Conservation (phyloP, 1,140 invertebrate genomes). For the Mercenaria mercenaria region DNA sequence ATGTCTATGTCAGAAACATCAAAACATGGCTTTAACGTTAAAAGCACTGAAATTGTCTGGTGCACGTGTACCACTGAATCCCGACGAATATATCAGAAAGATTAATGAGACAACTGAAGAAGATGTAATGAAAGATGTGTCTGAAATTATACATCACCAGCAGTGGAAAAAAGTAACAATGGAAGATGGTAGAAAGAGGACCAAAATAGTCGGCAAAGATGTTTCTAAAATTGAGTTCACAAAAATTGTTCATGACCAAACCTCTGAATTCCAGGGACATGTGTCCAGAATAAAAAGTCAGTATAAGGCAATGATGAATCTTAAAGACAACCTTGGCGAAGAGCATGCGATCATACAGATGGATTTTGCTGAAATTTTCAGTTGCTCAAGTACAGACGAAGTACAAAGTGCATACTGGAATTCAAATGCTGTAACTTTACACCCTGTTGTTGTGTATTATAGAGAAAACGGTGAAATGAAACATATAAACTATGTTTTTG, state of each 20-base stretch:
- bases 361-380: conserved; percentile 70
- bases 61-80: background rate
- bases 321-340: conserved; percentile 54
- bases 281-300: conserved; percentile 49
- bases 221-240: background rate
- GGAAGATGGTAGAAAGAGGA: background rate
- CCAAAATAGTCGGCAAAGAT: background rate
- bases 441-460: conserved; percentile 59
- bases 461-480: background rate
- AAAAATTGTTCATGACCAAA: background rate
- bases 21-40: background rate
- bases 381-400: conserved; percentile 47
- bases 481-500: conserved; percentile 51
- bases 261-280: background rate
- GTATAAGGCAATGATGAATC: conserved; percentile 45
- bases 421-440: conserved; percentile 58
- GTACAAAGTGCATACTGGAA: conserved; percentile 68
- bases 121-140: too few relatives aligned
- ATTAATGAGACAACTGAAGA: too few relatives aligned
- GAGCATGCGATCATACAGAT: conserved; percentile 59
- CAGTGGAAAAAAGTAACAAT: background rate
- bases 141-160: too few relatives aligned
- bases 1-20: background rate
- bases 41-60: background rate
- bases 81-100: background rate